Conservation (phyloP, 2,888 invertebrate species). For the Hypolimnas misippus region DNA sequence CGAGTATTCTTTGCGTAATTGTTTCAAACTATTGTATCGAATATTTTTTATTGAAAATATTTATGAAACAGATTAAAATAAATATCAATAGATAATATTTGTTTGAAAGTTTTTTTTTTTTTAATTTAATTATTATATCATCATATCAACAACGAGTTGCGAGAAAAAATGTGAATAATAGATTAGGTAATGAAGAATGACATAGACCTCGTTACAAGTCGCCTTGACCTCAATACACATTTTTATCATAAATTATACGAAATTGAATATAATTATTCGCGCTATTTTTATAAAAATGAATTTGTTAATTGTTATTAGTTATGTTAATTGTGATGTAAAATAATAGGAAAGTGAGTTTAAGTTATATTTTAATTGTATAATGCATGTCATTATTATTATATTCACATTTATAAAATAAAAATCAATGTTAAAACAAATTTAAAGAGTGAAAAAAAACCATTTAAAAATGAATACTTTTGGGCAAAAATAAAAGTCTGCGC, state of each 20-base stretch:
- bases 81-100: not conserved
- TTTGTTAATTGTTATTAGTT: no score
- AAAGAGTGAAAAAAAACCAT: no score
- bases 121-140: not conserved
- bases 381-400: no score
- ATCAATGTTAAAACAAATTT: no score
- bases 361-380: no score
- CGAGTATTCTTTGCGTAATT: not conserved
- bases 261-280: not conserved
- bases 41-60: not conserved
- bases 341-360: no score
- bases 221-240: constrained; percentile 6
- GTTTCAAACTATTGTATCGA: not conserved
- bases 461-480: no score
- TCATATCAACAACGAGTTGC: not conserved
- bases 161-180: not conserved
- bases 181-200: not conserved
- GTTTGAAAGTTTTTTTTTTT: not conserved
- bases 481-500: no score
- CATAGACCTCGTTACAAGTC: constrained; percentile 6
- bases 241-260: not conserved
- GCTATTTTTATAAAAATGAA: no score
- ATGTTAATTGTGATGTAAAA: no score
- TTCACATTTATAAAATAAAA: no score
- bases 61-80: not conserved